Evolutionary conservation across 2,113 vertebrate genomes (phyloP).

Genomic region (Chionodraco myersi): DNA sequence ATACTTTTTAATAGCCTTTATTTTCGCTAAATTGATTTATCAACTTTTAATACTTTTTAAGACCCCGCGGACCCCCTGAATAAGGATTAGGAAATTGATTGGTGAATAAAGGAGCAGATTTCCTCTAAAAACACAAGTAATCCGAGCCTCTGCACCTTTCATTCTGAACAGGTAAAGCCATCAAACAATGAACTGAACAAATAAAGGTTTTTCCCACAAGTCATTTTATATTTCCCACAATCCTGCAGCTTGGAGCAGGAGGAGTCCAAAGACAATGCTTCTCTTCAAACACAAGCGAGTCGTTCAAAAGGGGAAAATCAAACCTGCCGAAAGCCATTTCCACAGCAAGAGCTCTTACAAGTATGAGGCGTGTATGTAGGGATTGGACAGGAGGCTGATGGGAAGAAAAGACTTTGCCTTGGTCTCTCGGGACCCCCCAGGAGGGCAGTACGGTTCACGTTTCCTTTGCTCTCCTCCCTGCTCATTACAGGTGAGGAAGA

Average conservation of each 20-base stretch:
- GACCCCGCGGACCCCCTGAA: too few relatives aligned
- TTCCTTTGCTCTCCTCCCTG: constrained; percentile 23
- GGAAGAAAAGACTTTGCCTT: neutral
- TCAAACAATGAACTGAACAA: neutral
- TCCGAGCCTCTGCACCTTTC: neutral
- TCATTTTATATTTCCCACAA: constrained; percentile 7
- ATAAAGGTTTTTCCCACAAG: neutral
- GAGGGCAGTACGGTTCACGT: constrained; percentile 13
- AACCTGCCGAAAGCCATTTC: neutral
- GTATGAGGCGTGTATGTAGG: neutral
- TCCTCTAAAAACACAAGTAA: neutral
- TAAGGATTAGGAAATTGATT: constrained; percentile 8
- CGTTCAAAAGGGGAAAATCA: neutral
- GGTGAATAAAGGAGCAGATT: constrained; percentile 13
- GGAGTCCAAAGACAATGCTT: neutral
- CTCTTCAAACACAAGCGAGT: neutral
- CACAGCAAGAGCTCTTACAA: neutral
- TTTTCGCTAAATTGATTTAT: too few relatives aligned
- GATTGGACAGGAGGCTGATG: constrained; percentile 4
- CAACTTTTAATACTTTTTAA: too few relatives aligned
- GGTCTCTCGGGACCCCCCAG: constrained; percentile 21
- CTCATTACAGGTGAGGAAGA: constrained; percentile 62
- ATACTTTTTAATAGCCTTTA: too few relatives aligned
- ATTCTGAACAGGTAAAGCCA: neutral
- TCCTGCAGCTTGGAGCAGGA: neutral